A percentile compares a stretch with the other conserved stretches of the same genome.
Conservation (phyloP, 2,797 vertebrate genomes). For the Erithacus rubecula region DNA sequence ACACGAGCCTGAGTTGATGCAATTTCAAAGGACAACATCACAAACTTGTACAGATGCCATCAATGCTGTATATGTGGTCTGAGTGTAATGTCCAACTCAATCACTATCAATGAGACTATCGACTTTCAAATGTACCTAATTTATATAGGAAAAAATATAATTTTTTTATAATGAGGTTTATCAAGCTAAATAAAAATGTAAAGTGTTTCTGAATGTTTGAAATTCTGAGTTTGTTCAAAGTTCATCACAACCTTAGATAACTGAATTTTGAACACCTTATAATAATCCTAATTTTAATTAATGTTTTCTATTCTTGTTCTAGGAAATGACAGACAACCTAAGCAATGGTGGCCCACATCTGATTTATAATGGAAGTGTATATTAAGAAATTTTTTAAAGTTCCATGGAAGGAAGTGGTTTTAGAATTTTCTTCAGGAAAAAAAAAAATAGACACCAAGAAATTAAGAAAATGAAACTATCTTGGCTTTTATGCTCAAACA, state of each 20-base stretch:
- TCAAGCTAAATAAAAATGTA: neutral
- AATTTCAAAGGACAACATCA: neutral
- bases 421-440: slow-evolving; percentile 61
- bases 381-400: slow-evolving; percentile 61
- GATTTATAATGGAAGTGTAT: slow-evolving; percentile 88
- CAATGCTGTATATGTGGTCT: neutral
- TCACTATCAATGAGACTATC: neutral
- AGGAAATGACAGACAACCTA: slow-evolving; percentile 94
- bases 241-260: neutral
- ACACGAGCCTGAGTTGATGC: neutral
- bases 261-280: slow-evolving; percentile 1
- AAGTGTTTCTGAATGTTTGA: slow-evolving; percentile 19
- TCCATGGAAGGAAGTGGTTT: slow-evolving; percentile 32
- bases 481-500: slow-evolving; percentile 45
- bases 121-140: slow-evolving; percentile 29
- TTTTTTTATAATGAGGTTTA: neutral
- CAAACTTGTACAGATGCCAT: neutral
- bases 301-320: slow-evolving; percentile 68
- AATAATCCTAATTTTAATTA: slow-evolving; percentile 38
- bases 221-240: neutral
- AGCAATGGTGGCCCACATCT: slow-evolving; percentile 92
- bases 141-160: neutral
- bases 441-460: slow-evolving; percentile 25
- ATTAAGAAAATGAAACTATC: slow-evolving; percentile 37
- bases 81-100: neutral